These are phyloP conservation scores for Macroteleia sp. DNA, from an alignment of 2,888 invertebrate genomes.

Conservation along the genomic window DNA sequence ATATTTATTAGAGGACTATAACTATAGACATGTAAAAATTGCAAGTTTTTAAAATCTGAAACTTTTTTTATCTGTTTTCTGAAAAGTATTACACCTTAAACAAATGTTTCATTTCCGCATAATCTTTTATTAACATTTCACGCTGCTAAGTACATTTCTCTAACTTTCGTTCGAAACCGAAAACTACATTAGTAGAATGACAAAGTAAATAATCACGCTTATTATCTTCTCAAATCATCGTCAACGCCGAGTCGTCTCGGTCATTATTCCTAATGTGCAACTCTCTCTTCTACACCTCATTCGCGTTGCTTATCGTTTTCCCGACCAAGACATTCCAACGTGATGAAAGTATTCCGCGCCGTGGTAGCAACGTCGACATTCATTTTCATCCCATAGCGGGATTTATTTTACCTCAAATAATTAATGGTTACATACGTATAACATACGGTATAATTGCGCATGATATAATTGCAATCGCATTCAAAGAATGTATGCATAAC, in stretches of 20 bases:
- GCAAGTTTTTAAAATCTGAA: too few relatives aligned
- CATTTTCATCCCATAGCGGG: conserved; percentile 49
- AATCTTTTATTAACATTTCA: conserved; percentile 6
- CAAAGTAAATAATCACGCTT: conserved; percentile 51
- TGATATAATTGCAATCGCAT: conserved; percentile 30
- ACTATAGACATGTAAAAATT: too few relatives aligned
- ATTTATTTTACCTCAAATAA: conserved; percentile 30
- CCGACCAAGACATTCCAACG: conserved; percentile 52
- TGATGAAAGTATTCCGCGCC: conserved; percentile 47
- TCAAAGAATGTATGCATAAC: background rate
- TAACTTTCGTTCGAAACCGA: conserved; percentile 3
- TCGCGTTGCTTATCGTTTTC: conserved; percentile 56
- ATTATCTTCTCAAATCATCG: conserved; percentile 52
- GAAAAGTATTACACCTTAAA: too few relatives aligned
- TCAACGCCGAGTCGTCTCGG: conserved; percentile 40
- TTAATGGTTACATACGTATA: conserved; percentile 20
- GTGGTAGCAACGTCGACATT: conserved; percentile 25
- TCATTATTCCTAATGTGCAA: conserved; percentile 52
- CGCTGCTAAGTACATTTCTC: background rate
- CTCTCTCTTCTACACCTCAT: conserved; percentile 58
- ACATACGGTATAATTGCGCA: conserved; percentile 10
- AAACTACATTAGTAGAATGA: conserved; percentile 29
- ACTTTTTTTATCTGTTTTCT: too few relatives aligned
- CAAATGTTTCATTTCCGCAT: background rate
- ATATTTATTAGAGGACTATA: too few relatives aligned